Conservation (phyloP, 1,140 invertebrate genomes). For the Orchestia grillus region DNA sequence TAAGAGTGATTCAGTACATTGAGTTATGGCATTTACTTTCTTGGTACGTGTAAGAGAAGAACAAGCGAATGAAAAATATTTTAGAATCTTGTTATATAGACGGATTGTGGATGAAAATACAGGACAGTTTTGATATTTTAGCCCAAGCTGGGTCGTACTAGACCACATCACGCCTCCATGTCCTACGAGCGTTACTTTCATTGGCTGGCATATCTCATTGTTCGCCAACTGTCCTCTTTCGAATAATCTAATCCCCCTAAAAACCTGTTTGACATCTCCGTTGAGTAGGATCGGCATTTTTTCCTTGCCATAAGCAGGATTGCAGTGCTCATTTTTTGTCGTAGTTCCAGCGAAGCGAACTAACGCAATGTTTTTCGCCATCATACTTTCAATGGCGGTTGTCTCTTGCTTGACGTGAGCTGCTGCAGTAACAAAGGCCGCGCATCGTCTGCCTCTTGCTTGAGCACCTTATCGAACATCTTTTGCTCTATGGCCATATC, state of each 20-base stretch:
- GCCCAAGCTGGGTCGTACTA: not conserved
- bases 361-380: conserved; percentile 51
- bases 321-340: conserved; percentile 47
- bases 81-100: not conserved
- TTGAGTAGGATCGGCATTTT: conserved; percentile 36
- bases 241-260: conserved; percentile 50
- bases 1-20: not conserved
- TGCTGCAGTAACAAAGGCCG: not conserved
- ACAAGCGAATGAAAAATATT: too few species aligned
- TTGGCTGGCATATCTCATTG: conserved; percentile 6
- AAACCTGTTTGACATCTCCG: conserved; percentile 30
- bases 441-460: conserved; percentile 38
- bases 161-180: not conserved
- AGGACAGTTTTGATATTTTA: not conserved
- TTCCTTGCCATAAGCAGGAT: conserved; percentile 51
- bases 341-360: conserved; percentile 46
- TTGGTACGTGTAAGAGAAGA: not conserved
- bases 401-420: conserved; percentile 33
- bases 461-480: conserved; percentile 44
- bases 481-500: not conserved
- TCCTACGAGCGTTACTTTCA: not conserved
- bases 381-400: conserved; percentile 42
- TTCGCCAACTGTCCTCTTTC: conserved; percentile 41
- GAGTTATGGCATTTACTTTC: not conserved
- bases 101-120: not conserved